Base-by-base conservation (phyloP, 2,888 invertebrate genomes). In the Drosophila hamatofila region DNA sequence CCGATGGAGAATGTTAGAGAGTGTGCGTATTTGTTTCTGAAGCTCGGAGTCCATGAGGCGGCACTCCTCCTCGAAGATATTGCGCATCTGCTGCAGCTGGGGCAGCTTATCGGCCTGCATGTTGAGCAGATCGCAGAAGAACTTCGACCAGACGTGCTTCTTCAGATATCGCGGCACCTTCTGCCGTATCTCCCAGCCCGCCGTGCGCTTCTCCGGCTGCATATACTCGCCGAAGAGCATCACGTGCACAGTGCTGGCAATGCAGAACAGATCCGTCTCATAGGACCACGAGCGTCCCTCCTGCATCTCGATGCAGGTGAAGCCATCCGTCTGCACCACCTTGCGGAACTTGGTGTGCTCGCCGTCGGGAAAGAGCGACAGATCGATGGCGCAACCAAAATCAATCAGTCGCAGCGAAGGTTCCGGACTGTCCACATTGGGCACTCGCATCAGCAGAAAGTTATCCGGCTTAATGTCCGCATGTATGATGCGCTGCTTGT, bases 391-490 rank as follows among this genome's bases (percentile, higher is more conserved):
- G 91, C 98, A 97, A 48, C 99, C 99, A 93, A 98, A 97, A 93
- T 99, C 99, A 88, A 98, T 98, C 42, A 99, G 93, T 89, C 97
- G 97, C 83, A 98, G 93, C 41, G 96, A 96, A 42, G 96, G 95
- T 69, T 95, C 94, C 65, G 94, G 93, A 91, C 95, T 95, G 91
- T 96, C 95, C 70, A 95, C 93, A 37, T 94, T 94, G 33, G 96
- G 91, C 59, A 96, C 94, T 91, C 95, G 95, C 95, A 95, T 95
- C 27, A 98, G 92, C 77, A 98, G 94, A 92, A 98, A 97, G 93
- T 99, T 99, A 91, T 99, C 99, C 0, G 99, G 98, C 91, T 99
- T 99, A 56, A 99, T 96, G 91, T 99, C 99, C 2, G 97, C 98
- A 91, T 99, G 99, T 76, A 99, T 97, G 72, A 99, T 97, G 91